A percentile compares a stretch with the other conserved stretches of the same genome.
Conservation (phyloP, 2,888 invertebrate genomes). For the Drosophila parthenogenetica region DNA sequence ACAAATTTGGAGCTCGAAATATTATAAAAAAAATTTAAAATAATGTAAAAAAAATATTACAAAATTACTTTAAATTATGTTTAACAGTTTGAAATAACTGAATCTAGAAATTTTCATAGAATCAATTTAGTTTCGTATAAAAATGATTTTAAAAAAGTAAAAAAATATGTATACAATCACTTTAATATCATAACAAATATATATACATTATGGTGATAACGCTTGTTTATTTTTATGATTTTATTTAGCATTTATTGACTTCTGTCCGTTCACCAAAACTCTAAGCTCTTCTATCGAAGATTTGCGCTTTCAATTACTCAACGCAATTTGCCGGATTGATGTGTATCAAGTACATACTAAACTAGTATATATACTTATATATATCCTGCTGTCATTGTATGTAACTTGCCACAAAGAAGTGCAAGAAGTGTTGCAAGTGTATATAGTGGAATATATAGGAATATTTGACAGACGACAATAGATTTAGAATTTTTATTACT, state of each 20-base stretch:
- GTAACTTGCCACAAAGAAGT: slow-evolving; percentile 15
- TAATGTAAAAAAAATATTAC: too few species aligned
- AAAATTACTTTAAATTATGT: too few species aligned
- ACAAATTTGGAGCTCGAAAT: too few species aligned
- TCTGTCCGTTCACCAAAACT: background rate
- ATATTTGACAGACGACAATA: slow-evolving; percentile 61
- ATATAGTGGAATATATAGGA: slow-evolving; percentile 54
- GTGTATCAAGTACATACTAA: background rate
- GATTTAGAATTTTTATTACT: slow-evolving; percentile 65
- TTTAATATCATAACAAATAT: too few species aligned
- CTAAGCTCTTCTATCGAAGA: background rate
- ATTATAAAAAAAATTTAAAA: too few species aligned
- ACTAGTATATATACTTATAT: background rate
- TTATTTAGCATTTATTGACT: background rate
- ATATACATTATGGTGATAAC: too few species aligned
- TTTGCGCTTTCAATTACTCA: slow-evolving; percentile 33
- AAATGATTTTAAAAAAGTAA: too few species aligned
- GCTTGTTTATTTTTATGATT: background rate
- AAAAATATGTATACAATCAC: background rate
- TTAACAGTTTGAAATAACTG: too few species aligned
- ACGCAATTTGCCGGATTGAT: slow-evolving; percentile 55
- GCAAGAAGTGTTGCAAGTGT: slow-evolving; percentile 15
- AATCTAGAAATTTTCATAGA: too few species aligned
- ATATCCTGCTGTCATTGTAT: background rate
- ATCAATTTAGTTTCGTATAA: background rate